Evolutionary conservation across 2,797 vertebrate species (phyloP), one percentile per base, ranked within the genome.

Genomic region (Tiaroga cobitis): DNA sequence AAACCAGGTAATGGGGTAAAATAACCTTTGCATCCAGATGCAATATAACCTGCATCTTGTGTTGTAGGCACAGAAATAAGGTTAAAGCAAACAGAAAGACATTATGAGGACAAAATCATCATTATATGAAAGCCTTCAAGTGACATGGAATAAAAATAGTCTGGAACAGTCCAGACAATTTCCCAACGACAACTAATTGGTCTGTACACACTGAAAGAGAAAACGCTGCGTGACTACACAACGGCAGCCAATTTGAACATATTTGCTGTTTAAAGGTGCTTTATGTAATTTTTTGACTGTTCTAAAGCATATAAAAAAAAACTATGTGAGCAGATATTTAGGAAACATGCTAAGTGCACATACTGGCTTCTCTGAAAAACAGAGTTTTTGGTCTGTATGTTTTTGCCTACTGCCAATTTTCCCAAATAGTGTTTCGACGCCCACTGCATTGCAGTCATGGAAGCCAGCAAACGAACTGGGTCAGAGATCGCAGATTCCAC

Each of bases 1-100:
- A 80, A 43, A 78, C 76, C 61, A 61, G 24, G 56, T 26, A 61
- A 78, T 43, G 8, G 24, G 56, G 16, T 18, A 41, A 78, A 77
- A 61, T 61, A 78, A 78, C 75, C 24, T 41, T 78, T 61, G 54
- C 19, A 80, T 65, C 39, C 18, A 49, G 41, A 65, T 29, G 19
- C 61, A 79, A 65, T 65, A 46, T 79, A 65, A 46, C 39, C 18
- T 65, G 76, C 15, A 13, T 79, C 0, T 18, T 29, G 39, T 46
- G 34, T 19, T 41, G 5, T 26, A 26, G 56, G n/a, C 43, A 43
- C 56, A 63, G 9, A 78, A 61, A 63, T 29, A 19, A 63, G n/a
- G 37, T 78, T 63, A 67, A 69, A 69, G 19, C 32, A 69, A 81
- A 54, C 26, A 69, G 21, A 5, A 32, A 81, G 19, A 49, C 18